Base-by-base conservation (phyloP, 2,888 invertebrate genomes). In the Andrena marginata region DNA sequence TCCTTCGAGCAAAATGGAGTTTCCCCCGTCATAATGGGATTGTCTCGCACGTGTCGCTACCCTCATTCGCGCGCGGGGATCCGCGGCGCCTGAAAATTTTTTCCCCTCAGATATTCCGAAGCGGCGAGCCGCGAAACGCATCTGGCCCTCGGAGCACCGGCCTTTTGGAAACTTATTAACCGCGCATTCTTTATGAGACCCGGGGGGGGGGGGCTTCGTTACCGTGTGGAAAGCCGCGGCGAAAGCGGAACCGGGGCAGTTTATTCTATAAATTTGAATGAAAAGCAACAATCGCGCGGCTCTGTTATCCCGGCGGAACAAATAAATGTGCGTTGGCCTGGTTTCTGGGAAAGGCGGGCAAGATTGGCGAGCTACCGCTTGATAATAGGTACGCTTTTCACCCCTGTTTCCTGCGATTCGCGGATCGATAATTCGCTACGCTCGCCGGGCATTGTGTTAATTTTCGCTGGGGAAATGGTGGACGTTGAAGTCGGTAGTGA, bases 251-350 rank as follows among this genome's bases (percentile, higher is more conserved):
- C n/a, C 59, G 51, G 13, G 6, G 23, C 4, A 16, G 35, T 80
- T 80, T 79, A 72, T 80, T 79, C 63, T 72, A 80, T 68, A 80
- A 72, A 64, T 68, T 33, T 67, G 72, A 80, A 72, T 72, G 68
- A 63, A 68, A 68, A 20, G 72, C 54, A 80, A 80, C 68, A 79
- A 80, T 72, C 80, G n/a, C 56, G 56, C 56, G 63, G 16, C 29
- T 20, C 59, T 51, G 78, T 71, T 78, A 48, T 42, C 31, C 20
- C 78, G 60, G 26, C 62, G 71, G 62, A 78, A 80, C 78, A 71
- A 77, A 65, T 67, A 67, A 78, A 71, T 71, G 65, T 60, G 65
- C 54, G 80, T 62, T 80, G 80, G 68, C 80, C 80, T 72, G 80
- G 56, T 72, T 80, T 63, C 63, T 8, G n/a, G 3, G 31, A 23